Evolutionary conservation across 1,140 invertebrate species (phyloP), one percentile per base, ranked within the genome.

Genomic region (Pseudomyrmex pallidus): DNA sequence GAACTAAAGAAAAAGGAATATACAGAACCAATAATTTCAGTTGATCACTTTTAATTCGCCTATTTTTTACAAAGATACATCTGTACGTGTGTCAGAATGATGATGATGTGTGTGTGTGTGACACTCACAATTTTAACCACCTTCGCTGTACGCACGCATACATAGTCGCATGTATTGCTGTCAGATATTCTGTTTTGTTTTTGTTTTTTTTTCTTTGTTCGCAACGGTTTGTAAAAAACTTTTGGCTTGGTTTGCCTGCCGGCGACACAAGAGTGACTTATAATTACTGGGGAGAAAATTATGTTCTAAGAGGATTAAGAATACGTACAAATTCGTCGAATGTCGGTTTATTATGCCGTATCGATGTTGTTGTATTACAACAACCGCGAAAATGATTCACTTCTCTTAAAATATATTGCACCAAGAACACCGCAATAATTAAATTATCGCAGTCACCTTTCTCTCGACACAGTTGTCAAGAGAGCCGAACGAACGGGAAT

Each of bases 31-130:
- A 9, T 46, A 48, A 50, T 68, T 70, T 12, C 54, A 70, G 12
- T 59, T 25, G 54, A 80, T 80, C 54, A 25, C 54, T 80, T 80
- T 80, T 70, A 80, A 80, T 70, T 80, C 76, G 66, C 66, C 54
- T 35, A 72, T 80, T 80, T 80, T 80, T 80, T 52, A 50, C 76
- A 70, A 70, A 59, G 44, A 70, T 59, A 70, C 20, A 59, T 70
- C 22, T 46, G 22, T 48, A 44, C 25, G 25, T 25, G 25, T 59
- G 76, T 78, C 46, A 17, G 20, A 35, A 35, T 35, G 35, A 35
- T 35, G 35, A 35, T 35, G 35, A 35, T 35, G 35, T 35, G 35
- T 25, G 25, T 25, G 25, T 25, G 25, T 25, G 25, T 25, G 25
- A 56, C 52, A 20, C 20, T 57, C 15, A 5, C 35, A 35, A 5